These are phyloP conservation scores for Sipunculus nudus DNA, from an alignment of 2,888 invertebrate species.

Conservation along the genomic window DNA sequence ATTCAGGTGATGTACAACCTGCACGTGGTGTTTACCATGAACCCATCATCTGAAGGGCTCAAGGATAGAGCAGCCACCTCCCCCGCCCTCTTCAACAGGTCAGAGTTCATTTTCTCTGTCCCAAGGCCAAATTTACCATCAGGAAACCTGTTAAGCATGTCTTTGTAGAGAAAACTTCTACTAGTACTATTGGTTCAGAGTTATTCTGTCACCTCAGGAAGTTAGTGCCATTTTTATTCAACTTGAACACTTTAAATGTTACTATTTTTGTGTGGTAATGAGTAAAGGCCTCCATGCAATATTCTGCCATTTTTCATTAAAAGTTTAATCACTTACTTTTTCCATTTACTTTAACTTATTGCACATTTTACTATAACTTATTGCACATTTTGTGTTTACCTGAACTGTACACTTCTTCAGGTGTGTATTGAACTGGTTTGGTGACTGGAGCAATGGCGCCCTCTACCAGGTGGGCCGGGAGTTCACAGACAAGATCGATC, in stretches of 20 bases:
- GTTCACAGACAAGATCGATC: slow-evolving; percentile 93
- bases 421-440: slow-evolving; percentile 99
- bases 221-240: too few relatives aligned
- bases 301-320: neutral
- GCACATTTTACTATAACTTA: neutral
- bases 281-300: neutral
- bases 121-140: too few relatives aligned
- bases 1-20: slow-evolving; percentile 98
- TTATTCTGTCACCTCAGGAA: too few relatives aligned
- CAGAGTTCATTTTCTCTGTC: too few relatives aligned
- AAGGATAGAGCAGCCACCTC: slow-evolving; percentile 99
- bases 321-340: neutral
- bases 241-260: too few relatives aligned
- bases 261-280: neutral
- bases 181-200: too few relatives aligned
- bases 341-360: neutral
- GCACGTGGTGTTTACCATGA: slow-evolving; percentile 99
- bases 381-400: neutral
- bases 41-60: slow-evolving; percentile 97
- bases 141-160: too few relatives aligned
- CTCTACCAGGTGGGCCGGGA: slow-evolving; percentile 83
- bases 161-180: too few relatives aligned
- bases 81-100: slow-evolving; percentile 96
- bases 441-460: slow-evolving; percentile 97
- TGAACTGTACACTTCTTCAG: slow-evolving; percentile 41